Evolutionary conservation across 2,113 vertebrate species (phyloP), one percentile per base, ranked within the genome.

Genomic region (Dasypus novemcinctus): DNA sequence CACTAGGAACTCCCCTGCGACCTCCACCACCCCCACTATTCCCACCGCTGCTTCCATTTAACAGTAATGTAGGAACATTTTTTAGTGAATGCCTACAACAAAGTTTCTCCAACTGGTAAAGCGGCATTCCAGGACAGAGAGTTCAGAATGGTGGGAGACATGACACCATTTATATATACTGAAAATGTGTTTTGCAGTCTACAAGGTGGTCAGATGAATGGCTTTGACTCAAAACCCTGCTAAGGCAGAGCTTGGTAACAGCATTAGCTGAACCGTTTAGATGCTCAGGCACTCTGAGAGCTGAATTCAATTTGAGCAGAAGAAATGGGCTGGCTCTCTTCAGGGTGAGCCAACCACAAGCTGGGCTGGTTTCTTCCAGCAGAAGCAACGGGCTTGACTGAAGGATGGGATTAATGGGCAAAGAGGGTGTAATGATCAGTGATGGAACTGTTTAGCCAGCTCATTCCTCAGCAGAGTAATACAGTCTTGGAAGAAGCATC

Each of bases 131-230:
- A 41, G 41, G 33, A 74, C 17, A 41, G 13, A 84, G 13, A 89
- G 8, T 25, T 86, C 41, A 46, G 18, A 96, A 85, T 43, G 33
- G 18, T 38, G 4, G 54, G 52, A 69, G 63, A 27, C 23, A 52
- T 1, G 41, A 72, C 20, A 96, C 75, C 18, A 85, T 90, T 80
- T 86, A 78, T 61, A 12, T 33, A 81, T 23, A 72, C 13, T 33
- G 54, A 15, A 91, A 83, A 76, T 41, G 27, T 85, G 57, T 94
- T 92, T 88, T 61, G 9, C 87, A 69, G 14, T 84, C 72, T 88
- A 43, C 25, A 66, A 82, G 36, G 78, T 64, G 93, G 57, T 91
- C 72, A 95, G 69, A 95, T 86, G 69, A 94, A 94, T 91, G 49
- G 29, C 36, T 83, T 83, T 94, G 64, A 88, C 31, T 94, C 68